phyloP scores from a whole-genome alignment of 1,140 invertebrate genomes.

The Apolygus lucorum region DNA sequence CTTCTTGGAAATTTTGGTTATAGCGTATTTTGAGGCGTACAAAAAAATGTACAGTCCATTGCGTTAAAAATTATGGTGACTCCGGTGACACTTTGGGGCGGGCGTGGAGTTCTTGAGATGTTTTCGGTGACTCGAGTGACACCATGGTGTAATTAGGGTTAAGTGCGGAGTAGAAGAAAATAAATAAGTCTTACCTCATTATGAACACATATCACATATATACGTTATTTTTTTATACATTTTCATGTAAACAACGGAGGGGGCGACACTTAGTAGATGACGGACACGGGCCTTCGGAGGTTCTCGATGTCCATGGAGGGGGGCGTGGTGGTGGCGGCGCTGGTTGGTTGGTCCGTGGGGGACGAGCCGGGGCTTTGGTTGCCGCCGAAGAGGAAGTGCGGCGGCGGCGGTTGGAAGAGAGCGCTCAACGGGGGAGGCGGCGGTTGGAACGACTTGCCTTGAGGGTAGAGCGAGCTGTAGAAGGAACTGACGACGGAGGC shows the following conservation, averaged over 20 bases:
- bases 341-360: conserved; percentile 22
- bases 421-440: conserved; percentile 26
- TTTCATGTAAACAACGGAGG: conserved; percentile 1
- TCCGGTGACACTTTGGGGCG: too few relatives aligned
- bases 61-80: too few relatives aligned
- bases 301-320: conserved; percentile 31
- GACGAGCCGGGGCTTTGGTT: conserved; percentile 30
- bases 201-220: conserved; percentile 17
- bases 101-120: not conserved
- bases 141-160: not conserved
- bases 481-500: conserved; percentile 52
- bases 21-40: too few relatives aligned
- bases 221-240: conserved; percentile 6
- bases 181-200: conserved; percentile 10
- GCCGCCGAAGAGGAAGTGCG: conserved; percentile 30
- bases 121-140: too few relatives aligned
- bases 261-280: conserved; percentile 32
- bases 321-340: conserved; percentile 17
- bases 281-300: conserved; percentile 34
- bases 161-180: not conserved
- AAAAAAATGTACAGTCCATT: too few relatives aligned
- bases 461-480: conserved; percentile 50
- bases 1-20: too few relatives aligned
- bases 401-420: conserved; percentile 31
- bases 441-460: conserved; percentile 23